A percentile compares a stretch with the other conserved stretches of the same genome.
phyloP scores from a whole-genome alignment of 2,113 vertebrate genomes.

The Procapra przewalskii region DNA sequence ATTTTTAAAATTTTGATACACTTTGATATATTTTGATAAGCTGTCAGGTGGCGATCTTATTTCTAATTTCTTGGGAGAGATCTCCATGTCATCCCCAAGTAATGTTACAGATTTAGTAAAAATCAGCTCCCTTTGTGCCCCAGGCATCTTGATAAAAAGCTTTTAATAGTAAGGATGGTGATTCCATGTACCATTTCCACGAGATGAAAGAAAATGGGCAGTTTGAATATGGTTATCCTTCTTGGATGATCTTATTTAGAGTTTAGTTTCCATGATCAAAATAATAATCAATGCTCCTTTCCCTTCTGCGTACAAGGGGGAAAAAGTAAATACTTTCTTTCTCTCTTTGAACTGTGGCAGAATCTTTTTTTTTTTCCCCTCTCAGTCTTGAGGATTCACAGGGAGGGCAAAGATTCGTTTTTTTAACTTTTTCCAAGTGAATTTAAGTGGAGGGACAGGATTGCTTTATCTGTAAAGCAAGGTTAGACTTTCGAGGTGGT shows the following conservation, averaged over 20 bases:
- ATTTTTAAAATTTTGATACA: neutral
- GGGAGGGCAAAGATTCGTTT: neutral
- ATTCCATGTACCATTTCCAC: neutral
- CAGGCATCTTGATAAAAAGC: neutral
- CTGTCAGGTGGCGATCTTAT: neutral
- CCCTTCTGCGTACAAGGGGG: conserved; percentile 17
- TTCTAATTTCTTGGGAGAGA: conserved; percentile 16
- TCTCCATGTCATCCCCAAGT: neutral
- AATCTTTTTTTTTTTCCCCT: neutral
- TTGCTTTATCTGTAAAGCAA: neutral
- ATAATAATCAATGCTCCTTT: neutral
- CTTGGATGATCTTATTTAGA: conserved; percentile 21
- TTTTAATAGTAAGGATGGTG: conserved; percentile 1
- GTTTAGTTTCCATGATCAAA: conserved; percentile 56
- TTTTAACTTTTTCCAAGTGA: neutral
- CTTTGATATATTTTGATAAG: neutral
- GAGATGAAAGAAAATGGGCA: conserved; percentile 42
- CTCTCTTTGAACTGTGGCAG: neutral
- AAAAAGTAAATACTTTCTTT: conserved; percentile 1
- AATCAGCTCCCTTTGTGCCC: neutral
- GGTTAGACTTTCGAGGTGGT: neutral
- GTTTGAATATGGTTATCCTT: neutral
- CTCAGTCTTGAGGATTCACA: conserved; percentile 17
- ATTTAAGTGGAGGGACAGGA: neutral
- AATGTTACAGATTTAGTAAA: conserved; percentile 1